Base-by-base conservation (phyloP, 2,888 invertebrate genomes). In the Adelphocoris suturalis region DNA sequence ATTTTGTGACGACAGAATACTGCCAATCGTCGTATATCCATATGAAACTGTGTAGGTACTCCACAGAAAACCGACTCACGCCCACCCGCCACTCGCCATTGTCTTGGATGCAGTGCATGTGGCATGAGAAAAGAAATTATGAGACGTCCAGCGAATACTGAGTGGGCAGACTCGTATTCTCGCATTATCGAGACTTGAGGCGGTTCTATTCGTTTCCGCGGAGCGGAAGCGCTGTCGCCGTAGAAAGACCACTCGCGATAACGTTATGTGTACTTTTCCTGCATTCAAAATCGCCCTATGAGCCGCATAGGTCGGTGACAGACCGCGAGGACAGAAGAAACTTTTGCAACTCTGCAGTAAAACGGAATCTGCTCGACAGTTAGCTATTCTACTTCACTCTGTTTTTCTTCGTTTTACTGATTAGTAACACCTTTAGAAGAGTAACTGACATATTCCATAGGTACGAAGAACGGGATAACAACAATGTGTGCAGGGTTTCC, bases 131-230 rank as follows among this genome's bases (percentile, higher is more conserved):
- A 27, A 68, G 68, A 68, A 68, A 68, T 68, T 68, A 68, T 68
- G 68, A 68, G 68, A 68, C 23, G 68, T 19, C 11, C 68, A 23
- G n/a, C 68, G 68, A 19, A 23, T 68, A 9, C 23, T 23, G 68
- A 68, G 68, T 68, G 19, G 68, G 68, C 68, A 68, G 68, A 68
- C 68, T 68, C 68, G 68, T 68, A 68, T 68, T 68, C 68, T 68
- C 23, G 68, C 68, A 68, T 68, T 68, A 68, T 68, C 68, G 23
- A 68, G 19, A 23, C 23, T 68, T 23, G 68, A 68, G 68, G 61
- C 61, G 68, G 19, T 52, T 37, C 37, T 37, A 37, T 37, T 57
- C 57, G 57, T n/a, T 27, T 68, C 68, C 68, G 23, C 23, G 68
- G 23, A 68, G 68, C 68, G 68, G 68, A 68, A 68, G 68, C 68